A percentile compares a stretch with the other conserved stretches of the same genome.
These are phyloP conservation scores for Platalea minor DNA, from an alignment of 2,797 vertebrate species.

Conservation along the genomic window DNA sequence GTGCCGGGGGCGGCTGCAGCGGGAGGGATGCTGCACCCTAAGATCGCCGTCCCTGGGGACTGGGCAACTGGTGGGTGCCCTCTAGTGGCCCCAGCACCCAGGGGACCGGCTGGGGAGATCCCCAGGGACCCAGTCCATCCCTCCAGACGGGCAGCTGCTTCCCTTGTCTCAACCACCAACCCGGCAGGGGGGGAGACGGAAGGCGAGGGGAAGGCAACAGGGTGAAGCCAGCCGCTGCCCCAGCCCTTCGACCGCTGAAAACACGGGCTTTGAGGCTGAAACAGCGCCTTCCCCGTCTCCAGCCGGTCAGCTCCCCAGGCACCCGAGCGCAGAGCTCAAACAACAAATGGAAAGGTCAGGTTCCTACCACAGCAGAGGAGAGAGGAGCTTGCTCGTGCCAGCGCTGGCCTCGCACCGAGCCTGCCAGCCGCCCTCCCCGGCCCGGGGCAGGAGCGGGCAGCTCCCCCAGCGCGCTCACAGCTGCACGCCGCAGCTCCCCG, in stretches of 20 bases:
- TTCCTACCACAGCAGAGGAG: neutral
- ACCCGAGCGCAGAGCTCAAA: neutral
- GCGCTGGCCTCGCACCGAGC: neutral
- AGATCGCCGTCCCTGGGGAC: too few relatives aligned
- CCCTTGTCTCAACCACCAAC: neutral
- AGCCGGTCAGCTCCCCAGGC: neutral
- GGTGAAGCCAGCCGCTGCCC: neutral
- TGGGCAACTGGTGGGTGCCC: neutral
- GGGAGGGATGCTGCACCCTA: neutral
- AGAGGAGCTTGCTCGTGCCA: neutral
- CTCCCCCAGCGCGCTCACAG: too few relatives aligned
- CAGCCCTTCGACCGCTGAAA: accelerated
- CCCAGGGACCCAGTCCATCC: neutral
- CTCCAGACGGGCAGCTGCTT: neutral
- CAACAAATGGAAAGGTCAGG: neutral
- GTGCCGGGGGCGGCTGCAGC: neutral
- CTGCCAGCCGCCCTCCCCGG: neutral
- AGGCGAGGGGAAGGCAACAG: neutral
- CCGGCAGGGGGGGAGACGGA: accelerated
- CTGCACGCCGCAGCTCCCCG: neutral
- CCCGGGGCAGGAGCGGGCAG: neutral
- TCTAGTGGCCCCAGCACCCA: neutral
- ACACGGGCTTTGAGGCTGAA: neutral
- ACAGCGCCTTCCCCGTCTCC: accelerated
- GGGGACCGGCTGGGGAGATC: neutral